phyloP scores from a whole-genome alignment of 2,797 vertebrate species.

The Neopelma chrysocephalum region DNA sequence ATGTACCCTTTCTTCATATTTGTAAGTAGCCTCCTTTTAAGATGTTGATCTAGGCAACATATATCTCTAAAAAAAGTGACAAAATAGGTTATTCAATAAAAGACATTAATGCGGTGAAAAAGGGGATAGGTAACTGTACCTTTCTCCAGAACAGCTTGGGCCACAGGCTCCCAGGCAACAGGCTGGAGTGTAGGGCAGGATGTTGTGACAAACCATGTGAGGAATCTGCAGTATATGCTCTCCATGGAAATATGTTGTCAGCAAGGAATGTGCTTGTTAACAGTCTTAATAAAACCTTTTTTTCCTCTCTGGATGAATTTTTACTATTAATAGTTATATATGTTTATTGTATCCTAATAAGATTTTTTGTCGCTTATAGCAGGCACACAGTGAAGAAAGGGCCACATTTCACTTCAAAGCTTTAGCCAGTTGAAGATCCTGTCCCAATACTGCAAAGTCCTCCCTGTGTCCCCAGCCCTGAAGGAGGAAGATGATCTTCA shows the following conservation, averaged over 20 bases:
- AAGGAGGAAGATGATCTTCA: not conserved
- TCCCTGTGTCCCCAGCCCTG: not conserved
- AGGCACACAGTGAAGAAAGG: not conserved
- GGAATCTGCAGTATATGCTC: not conserved
- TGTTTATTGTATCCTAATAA: not conserved
- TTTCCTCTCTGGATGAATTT: not conserved
- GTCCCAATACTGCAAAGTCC: not conserved
- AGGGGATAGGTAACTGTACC: not conserved
- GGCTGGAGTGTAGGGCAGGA: accelerated
- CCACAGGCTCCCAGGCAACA: accelerated
- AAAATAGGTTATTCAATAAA: not conserved
- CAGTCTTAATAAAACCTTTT: not conserved
- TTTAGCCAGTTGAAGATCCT: not conserved
- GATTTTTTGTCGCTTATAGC: not conserved
- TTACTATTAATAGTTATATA: not conserved
- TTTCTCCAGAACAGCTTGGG: not conserved
- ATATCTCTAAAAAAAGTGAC: not conserved
- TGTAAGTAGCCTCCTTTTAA: not conserved
- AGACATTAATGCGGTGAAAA: not conserved
- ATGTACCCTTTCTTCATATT: not conserved
- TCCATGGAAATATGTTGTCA: not conserved
- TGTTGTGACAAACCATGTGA: not conserved
- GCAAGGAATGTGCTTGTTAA: not conserved
- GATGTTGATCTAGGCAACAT: not conserved
- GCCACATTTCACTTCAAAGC: not conserved